phyloP scores from a whole-genome alignment of 2,888 invertebrate species.

The Auanema sp. region DNA sequence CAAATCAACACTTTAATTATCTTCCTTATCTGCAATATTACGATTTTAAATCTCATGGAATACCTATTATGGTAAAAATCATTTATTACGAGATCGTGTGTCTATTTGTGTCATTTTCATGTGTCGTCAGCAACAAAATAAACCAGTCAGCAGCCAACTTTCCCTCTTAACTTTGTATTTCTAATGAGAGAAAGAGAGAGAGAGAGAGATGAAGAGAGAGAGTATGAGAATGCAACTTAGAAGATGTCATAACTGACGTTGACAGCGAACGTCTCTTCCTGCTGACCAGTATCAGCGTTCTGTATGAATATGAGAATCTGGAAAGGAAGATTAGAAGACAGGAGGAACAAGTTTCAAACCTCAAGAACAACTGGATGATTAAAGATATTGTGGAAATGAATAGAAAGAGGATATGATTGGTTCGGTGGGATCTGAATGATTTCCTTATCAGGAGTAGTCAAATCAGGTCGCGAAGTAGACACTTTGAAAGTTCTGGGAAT shows the following conservation, averaged over 20 bases:
- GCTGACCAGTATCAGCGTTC: slow-evolving; percentile 27
- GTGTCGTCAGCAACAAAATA: background rate
- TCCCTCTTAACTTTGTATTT: too few species aligned
- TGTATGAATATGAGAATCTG: slow-evolving; percentile 31
- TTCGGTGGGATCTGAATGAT: slow-evolving; percentile 21
- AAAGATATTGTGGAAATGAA: slow-evolving; percentile 28
- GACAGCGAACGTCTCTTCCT: slow-evolving; percentile 35
- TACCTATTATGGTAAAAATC: too few species aligned
- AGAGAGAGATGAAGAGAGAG: too few species aligned
- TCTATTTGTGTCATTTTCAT: too few species aligned
- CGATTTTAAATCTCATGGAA: background rate
- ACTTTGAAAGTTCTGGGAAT: slow-evolving; percentile 29
- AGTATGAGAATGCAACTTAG: too few species aligned
- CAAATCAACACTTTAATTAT: too few species aligned
- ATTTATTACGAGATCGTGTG: too few species aligned
- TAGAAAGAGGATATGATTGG: slow-evolving; percentile 18
- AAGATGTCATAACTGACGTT: slow-evolving; percentile 22
- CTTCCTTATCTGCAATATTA: background rate
- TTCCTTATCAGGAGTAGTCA: slow-evolving; percentile 21
- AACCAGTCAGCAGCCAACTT: slow-evolving; percentile 5
- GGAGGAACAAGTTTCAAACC: slow-evolving; percentile 17
- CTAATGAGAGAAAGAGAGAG: too few species aligned
- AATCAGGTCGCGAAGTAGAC: slow-evolving; percentile 27
- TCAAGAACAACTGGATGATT: slow-evolving; percentile 30
- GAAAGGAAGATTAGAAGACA: slow-evolving; percentile 12